These are phyloP conservation scores for Muntiacus reevesi DNA, from an alignment of 2,113 vertebrate genomes.

Conservation along the genomic window DNA sequence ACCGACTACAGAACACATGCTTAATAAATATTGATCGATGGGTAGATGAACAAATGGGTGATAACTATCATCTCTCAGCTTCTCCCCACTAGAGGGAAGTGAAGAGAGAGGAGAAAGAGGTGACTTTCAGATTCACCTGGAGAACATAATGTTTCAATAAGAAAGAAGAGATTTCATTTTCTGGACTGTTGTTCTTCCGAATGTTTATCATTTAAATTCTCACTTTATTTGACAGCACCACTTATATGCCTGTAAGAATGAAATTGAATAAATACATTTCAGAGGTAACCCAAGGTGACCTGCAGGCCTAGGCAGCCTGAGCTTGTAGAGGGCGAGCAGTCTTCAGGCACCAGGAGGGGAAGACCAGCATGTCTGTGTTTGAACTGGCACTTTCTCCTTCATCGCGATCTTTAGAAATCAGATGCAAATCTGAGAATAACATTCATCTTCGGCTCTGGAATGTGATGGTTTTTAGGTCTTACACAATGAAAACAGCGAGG, in stretches of 20 bases:
- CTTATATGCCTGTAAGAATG: slow-evolving; percentile 24
- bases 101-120: not conserved
- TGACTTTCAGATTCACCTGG: not conserved
- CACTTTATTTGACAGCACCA: slow-evolving; percentile 26
- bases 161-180: slow-evolving; percentile 20
- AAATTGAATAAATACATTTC: slow-evolving; percentile 44
- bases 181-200: not conserved
- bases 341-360: not conserved
- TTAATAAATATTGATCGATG: not conserved
- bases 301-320: not conserved
- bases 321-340: not conserved
- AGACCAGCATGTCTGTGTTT: not conserved
- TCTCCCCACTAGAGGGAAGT: not conserved
- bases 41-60: not conserved
- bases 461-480: not conserved
- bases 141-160: slow-evolving; percentile 13
- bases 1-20: not conserved
- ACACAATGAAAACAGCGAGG: not conserved
- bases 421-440: not conserved
- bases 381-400: not conserved
- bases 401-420: not conserved
- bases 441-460: not conserved
- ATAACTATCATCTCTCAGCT: not conserved
- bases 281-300: not conserved
- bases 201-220: slow-evolving; percentile 43